A percentile compares a stretch with the other conserved stretches of the same genome.
Evolutionary conservation across 1,140 invertebrate species (phyloP).

Genomic region (Triops longicaudatus): DNA sequence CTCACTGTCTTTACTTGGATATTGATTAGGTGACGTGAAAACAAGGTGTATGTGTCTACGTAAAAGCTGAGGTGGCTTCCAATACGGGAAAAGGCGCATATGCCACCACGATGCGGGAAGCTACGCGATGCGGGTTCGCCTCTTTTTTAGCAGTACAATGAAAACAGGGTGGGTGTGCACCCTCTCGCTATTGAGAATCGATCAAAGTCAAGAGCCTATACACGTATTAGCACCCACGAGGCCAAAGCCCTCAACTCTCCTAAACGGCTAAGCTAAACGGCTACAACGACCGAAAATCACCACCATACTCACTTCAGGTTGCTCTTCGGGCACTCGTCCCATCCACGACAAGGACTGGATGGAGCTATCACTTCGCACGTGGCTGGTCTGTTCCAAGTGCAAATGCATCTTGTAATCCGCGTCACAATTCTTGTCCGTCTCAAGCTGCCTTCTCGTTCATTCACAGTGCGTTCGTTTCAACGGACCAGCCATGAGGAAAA

Average conservation of each 20-base stretch:
- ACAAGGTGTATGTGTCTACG: background rate
- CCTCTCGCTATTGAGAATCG: background rate
- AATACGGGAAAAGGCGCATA: background rate
- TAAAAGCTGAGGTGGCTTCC: background rate
- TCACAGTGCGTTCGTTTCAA: background rate
- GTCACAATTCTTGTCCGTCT: background rate
- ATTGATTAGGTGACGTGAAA: constrained; percentile 12
- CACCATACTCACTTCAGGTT: constrained; percentile 25
- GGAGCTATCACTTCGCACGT: constrained; percentile 27
- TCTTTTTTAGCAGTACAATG: background rate
- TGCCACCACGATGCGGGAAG: background rate
- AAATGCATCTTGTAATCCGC: constrained; percentile 20
- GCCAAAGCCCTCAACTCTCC: background rate
- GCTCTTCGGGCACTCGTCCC: constrained; percentile 28
- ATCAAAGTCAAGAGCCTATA: background rate
- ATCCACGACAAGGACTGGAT: constrained; percentile 29
- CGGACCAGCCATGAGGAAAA: too few relatives aligned
- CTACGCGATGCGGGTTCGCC: background rate
- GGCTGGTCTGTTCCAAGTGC: constrained; percentile 21
- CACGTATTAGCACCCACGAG: background rate
- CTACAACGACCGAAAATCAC: too few relatives aligned
- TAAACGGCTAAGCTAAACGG: background rate
- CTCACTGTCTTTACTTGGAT: constrained; percentile 6
- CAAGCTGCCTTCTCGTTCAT: background rate
- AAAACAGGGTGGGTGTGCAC: background rate